Evolutionary conservation across 2,888 invertebrate genomes (phyloP).

Genomic region (Ennomos erosarius): DNA sequence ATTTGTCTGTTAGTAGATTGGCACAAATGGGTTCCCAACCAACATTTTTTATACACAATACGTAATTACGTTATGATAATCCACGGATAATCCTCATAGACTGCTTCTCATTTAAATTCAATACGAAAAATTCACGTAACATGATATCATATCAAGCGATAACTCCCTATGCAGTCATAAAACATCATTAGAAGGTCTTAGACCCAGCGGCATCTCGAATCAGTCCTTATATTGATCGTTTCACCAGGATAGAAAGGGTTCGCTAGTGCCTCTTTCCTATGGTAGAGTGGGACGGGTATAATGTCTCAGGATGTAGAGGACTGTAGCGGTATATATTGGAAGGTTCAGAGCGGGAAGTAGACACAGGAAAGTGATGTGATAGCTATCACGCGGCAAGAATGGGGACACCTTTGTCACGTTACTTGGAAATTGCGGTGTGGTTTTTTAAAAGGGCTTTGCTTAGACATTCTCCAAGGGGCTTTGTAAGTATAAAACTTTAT

Average conservation of each 20-base stretch:
- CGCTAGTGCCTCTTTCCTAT: conserved; percentile 31
- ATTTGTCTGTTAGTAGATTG: too few relatives aligned
- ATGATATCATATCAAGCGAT: conserved; percentile 2
- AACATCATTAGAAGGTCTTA: conserved; percentile 32
- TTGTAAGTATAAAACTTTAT: too few relatives aligned
- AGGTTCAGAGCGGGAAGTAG: conserved; percentile 9
- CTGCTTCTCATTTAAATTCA: background rate
- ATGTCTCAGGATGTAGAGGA: conserved; percentile 44
- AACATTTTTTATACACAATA: too few relatives aligned
- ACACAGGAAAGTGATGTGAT: conserved; percentile 21
- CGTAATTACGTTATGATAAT: too few relatives aligned
- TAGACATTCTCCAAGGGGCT: background rate
- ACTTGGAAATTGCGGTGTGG: conserved; percentile 1
- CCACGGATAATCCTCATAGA: too few relatives aligned
- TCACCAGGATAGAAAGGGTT: conserved; percentile 45
- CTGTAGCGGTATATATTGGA: conserved; percentile 42
- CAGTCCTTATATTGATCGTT: conserved; percentile 73
- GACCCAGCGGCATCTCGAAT: conserved; percentile 51
- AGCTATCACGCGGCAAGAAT: conserved; percentile 7
- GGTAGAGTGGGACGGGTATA: conserved; percentile 49
- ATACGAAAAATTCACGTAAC: background rate
- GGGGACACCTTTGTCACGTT: conserved; percentile 5
- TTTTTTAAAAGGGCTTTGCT: background rate
- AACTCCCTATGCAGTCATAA: conserved; percentile 30
- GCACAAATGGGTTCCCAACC: too few relatives aligned